A percentile compares a stretch with the other conserved stretches of the same genome.
Evolutionary conservation across 2,113 vertebrate genomes (phyloP).

Genomic region (Symphodus melops): DNA sequence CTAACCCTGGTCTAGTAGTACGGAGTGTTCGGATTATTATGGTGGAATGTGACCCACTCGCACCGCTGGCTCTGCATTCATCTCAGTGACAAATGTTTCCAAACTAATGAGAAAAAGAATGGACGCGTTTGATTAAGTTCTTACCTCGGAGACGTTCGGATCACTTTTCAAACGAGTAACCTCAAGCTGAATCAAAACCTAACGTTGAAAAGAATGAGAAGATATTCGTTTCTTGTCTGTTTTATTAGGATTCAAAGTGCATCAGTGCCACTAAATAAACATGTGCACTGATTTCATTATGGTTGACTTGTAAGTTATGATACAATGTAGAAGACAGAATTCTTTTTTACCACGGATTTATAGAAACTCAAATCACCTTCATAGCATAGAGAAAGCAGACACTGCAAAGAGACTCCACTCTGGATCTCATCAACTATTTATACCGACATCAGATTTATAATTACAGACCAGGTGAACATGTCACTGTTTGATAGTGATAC

Average conservation of each 20-base stretch:
- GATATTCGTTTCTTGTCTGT: no score
- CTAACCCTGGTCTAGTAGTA: slow-evolving; percentile 37
- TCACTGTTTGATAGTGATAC: slow-evolving; percentile 1
- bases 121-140: no score
- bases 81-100: not conserved
- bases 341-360: not conserved
- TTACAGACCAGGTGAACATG: slow-evolving; percentile 8
- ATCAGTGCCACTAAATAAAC: no score
- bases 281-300: not conserved
- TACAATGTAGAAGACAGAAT: not conserved
- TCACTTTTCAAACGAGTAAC: not conserved
- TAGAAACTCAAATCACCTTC: not conserved
- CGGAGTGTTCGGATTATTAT: not conserved
- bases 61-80: not conserved
- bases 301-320: not conserved
- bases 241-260: no score
- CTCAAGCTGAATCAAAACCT: not conserved
- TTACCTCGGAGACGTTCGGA: not conserved
- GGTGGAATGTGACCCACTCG: not conserved
- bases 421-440: slow-evolving; percentile 3
- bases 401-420: not conserved
- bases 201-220: no score
- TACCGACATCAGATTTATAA: slow-evolving; percentile 2
- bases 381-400: not conserved
- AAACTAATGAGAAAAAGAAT: no score